phyloP scores from a whole-genome alignment of 2,888 invertebrate genomes.

The Drosophila algonquin region DNA sequence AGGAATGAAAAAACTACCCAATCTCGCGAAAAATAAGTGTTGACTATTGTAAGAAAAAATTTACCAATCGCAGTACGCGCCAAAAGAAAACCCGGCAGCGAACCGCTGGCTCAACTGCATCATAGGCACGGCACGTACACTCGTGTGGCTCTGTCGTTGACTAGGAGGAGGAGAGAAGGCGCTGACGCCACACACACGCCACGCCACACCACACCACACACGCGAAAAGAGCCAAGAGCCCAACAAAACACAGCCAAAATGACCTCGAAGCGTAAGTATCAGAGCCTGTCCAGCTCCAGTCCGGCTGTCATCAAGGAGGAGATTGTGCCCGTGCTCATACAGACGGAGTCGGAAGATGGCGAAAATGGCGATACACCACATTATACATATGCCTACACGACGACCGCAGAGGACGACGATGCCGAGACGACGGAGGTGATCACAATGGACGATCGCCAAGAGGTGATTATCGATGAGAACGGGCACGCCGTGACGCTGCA shows the following conservation, averaged over 20 bases:
- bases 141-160: background rate
- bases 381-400: slow-evolving; percentile 80
- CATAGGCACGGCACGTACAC: slow-evolving; percentile 3
- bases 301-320: slow-evolving; percentile 72
- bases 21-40: slow-evolving; percentile 65
- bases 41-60: slow-evolving; percentile 72
- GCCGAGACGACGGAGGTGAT: slow-evolving; percentile 81
- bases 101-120: background rate
- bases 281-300: slow-evolving; percentile 43
- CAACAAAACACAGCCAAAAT: slow-evolving; percentile 53
- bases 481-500: slow-evolving; percentile 79
- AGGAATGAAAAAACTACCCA: slow-evolving; percentile 35
- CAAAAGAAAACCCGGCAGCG: slow-evolving; percentile 50
- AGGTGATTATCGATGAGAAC: slow-evolving; percentile 82
- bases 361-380: slow-evolving; percentile 68
- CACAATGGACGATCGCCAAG: slow-evolving; percentile 67
- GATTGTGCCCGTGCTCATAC: slow-evolving; percentile 78
- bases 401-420: slow-evolving; percentile 74
- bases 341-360: slow-evolving; percentile 69
- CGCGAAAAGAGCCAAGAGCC: slow-evolving; percentile 24
- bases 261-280: slow-evolving; percentile 81
- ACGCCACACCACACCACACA: slow-evolving; percentile 12
- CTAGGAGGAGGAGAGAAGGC: slow-evolving; percentile 1
- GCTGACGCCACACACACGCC: slow-evolving; percentile 19
- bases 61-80: slow-evolving; percentile 53